phyloP scores from a whole-genome alignment of 2,113 vertebrate genomes.

The Leptodactylus fuscus region DNA sequence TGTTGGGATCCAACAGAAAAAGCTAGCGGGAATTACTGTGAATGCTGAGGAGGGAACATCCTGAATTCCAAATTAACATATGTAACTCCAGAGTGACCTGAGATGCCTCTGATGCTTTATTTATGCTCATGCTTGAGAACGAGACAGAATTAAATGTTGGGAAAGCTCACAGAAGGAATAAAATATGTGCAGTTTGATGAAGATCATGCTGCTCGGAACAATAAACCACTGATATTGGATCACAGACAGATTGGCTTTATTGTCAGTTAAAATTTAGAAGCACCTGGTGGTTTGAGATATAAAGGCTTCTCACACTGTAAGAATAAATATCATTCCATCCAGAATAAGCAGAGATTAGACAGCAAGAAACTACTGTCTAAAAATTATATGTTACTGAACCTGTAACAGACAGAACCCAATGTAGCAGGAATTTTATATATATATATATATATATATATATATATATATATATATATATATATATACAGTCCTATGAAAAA shows the following conservation, averaged over 20 bases:
- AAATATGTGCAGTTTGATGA: conserved; percentile 46
- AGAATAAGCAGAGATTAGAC: not conserved
- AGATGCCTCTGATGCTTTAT: conserved; percentile 56
- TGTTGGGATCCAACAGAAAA: conserved; percentile 68
- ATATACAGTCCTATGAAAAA: too few species aligned
- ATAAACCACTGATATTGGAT: conserved; percentile 37
- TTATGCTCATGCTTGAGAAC: conserved; percentile 20
- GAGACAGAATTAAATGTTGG: conserved; percentile 44
- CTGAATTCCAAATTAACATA: conserved; percentile 60
- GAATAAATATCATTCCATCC: not conserved
- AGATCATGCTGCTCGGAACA: conserved; percentile 49
- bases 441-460: too few species aligned
- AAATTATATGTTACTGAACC: not conserved
- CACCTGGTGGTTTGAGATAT: conserved; percentile 16
- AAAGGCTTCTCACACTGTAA: not conserved
- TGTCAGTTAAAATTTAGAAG: conserved; percentile 50
- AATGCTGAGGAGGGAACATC: not conserved
- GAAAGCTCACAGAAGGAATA: conserved; percentile 28
- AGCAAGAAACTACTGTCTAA: not conserved
- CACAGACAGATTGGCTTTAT: conserved; percentile 33
- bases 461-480: too few species aligned
- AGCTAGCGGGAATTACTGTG: conserved; percentile 62
- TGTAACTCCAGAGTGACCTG: conserved; percentile 54
- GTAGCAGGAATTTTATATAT: not conserved
- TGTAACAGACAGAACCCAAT: not conserved